phyloP scores from a whole-genome alignment of 2,113 vertebrate species.

The Pavo muticus region DNA sequence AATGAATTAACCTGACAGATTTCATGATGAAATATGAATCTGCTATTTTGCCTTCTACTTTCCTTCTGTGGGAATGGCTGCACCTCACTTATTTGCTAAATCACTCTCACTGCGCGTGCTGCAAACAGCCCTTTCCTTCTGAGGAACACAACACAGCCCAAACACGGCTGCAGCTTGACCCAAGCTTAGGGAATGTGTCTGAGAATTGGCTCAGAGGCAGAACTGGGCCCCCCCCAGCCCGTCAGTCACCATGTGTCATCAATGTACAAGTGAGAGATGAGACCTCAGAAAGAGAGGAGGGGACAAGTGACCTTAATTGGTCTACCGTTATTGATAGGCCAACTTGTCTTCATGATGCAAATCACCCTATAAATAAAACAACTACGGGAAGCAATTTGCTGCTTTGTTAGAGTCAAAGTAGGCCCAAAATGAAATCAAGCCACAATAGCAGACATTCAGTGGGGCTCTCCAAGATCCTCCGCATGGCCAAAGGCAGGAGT shows the following conservation, averaged over 20 bases:
- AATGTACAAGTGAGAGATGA: slow-evolving; percentile 51
- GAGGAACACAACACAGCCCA: background rate
- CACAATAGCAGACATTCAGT: background rate
- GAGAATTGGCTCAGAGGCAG: background rate
- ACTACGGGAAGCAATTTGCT: slow-evolving; percentile 56
- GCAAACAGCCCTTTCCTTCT: background rate
- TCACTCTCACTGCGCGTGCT: background rate
- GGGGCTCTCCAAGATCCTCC: background rate
- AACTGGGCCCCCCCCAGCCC: background rate
- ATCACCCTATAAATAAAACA: slow-evolving; percentile 73
- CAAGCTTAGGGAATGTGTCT: background rate
- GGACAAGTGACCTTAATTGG: slow-evolving; percentile 69
- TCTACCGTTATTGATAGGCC: slow-evolving; percentile 55
- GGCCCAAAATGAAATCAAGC: slow-evolving; percentile 57
- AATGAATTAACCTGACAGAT: background rate
- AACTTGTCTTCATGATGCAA: slow-evolving; percentile 63
- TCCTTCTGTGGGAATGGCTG: background rate
- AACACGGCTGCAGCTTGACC: background rate
- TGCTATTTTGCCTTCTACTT: background rate
- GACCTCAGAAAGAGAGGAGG: slow-evolving; percentile 32
- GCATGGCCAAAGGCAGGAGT: background rate
- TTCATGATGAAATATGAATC: background rate
- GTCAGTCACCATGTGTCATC: background rate
- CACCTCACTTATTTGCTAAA: background rate
- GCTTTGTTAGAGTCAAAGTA: slow-evolving; percentile 61